A percentile compares a stretch with the other conserved stretches of the same genome.
Conservation (phyloP, 2,888 invertebrate genomes). For the Melieria picta region DNA sequence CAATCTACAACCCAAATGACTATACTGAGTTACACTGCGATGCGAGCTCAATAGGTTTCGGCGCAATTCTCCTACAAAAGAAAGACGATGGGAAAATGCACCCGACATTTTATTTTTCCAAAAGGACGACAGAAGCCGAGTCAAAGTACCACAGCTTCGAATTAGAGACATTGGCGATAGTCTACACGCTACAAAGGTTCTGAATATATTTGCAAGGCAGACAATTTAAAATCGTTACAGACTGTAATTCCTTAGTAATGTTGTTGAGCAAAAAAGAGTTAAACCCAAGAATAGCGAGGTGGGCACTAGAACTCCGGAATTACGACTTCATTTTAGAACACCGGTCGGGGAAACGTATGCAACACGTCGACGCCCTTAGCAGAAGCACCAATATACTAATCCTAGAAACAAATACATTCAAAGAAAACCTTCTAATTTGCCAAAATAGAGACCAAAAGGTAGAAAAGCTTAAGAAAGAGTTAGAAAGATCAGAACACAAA, state of each 20-base stretch:
- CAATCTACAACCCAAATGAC: conserved; percentile 36
- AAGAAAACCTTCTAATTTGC: conserved; percentile 21
- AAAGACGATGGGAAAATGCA: background rate
- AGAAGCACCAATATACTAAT: conserved; percentile 21
- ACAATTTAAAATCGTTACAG: too few relatives aligned
- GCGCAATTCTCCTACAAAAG: conserved; percentile 43
- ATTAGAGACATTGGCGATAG: conserved; percentile 29
- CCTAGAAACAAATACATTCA: conserved; percentile 17
- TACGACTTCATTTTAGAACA: conserved; percentile 30
- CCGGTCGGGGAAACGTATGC: conserved; percentile 27
- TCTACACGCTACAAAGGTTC: conserved; percentile 31
- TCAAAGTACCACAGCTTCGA: conserved; percentile 35
- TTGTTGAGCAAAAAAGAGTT: conserved; percentile 19
- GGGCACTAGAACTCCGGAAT: conserved; percentile 30
- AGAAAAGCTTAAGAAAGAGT: background rate
- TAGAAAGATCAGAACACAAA: conserved; percentile 16
- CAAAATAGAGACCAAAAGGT: conserved; percentile 11
- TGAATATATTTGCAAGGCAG: conserved; percentile 34
- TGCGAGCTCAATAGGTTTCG: conserved; percentile 38
- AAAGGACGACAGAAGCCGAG: conserved; percentile 36
- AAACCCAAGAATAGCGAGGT: conserved; percentile 17
- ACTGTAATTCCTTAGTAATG: conserved; percentile 14
- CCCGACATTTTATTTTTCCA: conserved; percentile 12
- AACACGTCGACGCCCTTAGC: conserved; percentile 34
- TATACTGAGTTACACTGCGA: conserved; percentile 16